These are phyloP conservation scores for Brachionus asplanchnoidis DNA, from an alignment of 1,140 invertebrate genomes.

Conservation along the genomic window DNA sequence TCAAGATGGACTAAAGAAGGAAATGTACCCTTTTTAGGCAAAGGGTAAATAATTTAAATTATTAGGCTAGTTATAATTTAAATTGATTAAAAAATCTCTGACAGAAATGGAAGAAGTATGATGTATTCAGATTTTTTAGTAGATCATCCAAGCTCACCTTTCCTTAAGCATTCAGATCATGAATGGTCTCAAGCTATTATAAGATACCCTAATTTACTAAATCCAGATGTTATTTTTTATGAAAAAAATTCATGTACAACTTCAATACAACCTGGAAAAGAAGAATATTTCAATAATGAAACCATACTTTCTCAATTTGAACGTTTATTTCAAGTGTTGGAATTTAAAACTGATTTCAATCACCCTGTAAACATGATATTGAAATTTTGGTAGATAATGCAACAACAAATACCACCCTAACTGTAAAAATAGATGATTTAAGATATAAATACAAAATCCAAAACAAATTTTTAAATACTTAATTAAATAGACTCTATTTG, in stretches of 20 bases:
- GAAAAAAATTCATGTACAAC: background rate
- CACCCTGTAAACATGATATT: background rate
- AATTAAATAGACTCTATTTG: background rate
- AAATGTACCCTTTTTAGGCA: background rate
- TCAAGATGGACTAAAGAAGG: background rate
- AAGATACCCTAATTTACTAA: background rate
- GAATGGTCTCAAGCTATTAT: background rate
- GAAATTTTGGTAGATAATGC: background rate
- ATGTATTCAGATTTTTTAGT: slow-evolving; percentile 12
- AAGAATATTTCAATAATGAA: too few relatives aligned
- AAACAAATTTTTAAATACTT: background rate
- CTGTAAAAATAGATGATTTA: background rate
- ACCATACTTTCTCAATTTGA: too few relatives aligned
- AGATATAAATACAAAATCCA: background rate
- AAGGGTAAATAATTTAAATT: background rate
- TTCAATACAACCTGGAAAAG: too few relatives aligned
- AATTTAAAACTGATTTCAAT: background rate
- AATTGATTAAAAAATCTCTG: background rate
- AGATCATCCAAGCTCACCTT: background rate
- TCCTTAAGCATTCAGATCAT: background rate
- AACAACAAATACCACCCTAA: background rate
- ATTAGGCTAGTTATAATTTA: background rate
- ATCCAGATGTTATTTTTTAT: background rate
- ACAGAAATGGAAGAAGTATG: background rate
- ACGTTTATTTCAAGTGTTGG: background rate